phyloP scores from a whole-genome alignment of 2,888 invertebrate species.

The Dicycla oo region DNA sequence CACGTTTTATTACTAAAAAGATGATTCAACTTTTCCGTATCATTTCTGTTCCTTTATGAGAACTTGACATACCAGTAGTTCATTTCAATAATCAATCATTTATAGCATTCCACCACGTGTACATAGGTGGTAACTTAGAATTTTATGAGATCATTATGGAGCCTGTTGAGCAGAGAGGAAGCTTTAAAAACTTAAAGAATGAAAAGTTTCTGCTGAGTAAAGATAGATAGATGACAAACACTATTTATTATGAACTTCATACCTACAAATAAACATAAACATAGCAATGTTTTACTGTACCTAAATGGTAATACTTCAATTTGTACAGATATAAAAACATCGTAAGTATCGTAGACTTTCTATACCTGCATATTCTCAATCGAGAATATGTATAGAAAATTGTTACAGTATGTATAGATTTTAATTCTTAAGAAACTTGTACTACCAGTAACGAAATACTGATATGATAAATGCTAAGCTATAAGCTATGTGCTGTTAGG shows the following conservation, averaged over 20 bases:
- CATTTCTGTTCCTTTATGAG: background rate
- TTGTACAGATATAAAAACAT: background rate
- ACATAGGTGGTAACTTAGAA: background rate
- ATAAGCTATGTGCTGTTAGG: too few relatives aligned
- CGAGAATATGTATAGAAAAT: background rate
- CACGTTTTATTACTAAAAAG: slow-evolving; percentile 25
- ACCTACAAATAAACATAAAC: background rate
- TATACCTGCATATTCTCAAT: too few relatives aligned
- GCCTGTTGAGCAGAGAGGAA: background rate
- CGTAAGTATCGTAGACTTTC: background rate
- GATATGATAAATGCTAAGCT: slow-evolving; percentile 20
- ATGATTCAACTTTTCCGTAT: slow-evolving; percentile 17
- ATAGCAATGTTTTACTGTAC: background rate
- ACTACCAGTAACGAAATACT: slow-evolving; percentile 29
- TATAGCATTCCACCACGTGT: background rate
- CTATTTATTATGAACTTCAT: background rate
- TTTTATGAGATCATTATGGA: background rate
- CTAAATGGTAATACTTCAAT: background rate
- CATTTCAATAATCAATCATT: background rate
- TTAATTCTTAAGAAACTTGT: slow-evolving; percentile 8
- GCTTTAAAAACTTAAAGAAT: background rate
- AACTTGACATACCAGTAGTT: background rate
- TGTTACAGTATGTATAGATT: background rate
- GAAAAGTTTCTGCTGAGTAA: background rate
- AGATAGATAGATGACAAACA: background rate